Base-by-base conservation (phyloP, 2,888 invertebrate species). In the Eupeodes latifasciatus region DNA sequence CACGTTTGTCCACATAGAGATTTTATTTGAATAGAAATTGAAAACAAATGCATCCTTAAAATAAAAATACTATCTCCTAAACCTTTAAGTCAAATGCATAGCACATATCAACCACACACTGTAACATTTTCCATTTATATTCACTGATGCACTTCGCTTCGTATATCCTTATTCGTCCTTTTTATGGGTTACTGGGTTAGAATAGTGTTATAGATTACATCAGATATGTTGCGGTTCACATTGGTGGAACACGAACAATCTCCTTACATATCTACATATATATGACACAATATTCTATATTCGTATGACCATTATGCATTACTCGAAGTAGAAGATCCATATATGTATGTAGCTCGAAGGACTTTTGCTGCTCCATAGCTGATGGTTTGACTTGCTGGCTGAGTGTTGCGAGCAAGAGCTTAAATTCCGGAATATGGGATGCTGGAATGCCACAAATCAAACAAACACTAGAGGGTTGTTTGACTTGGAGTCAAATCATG, bases 131-230 rank as follows among this genome's bases (percentile, higher is more conserved):
- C 57, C 85, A 78, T 78, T 55, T 19, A 16, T 69, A 12, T 14
- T 12, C 11, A n/a, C 27, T 27, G 27, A 27, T 27, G 27, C 27
- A 27, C 27, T 27, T 27, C 27, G 27, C 27, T 27, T 27, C 27
- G 27, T 27, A 27, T 49, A 74, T n/a, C 36, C 81, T 74, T 75
- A 69, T 57, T 78, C 34, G 67, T 64, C 40, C n/a, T 55, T 86
- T 82, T 62, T 86, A 27, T 27, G 69, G 85, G 85, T 85, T 78
- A 85, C 9, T 78, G 78, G 85, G 85, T 79, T 85, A 69, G 6
- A 27, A 27, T 27, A 27, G 27, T 27, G 27, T 27, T 27, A 27
- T 27, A 27, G 27, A 27, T 27, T 80, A 77, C 53, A 85, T 85
- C 53, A 49, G 80, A 77, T 59, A 77, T 75, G 69, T 67, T 82